Base-by-base conservation (phyloP, 2,888 invertebrate species). In the Lithophane leautieri region DNA sequence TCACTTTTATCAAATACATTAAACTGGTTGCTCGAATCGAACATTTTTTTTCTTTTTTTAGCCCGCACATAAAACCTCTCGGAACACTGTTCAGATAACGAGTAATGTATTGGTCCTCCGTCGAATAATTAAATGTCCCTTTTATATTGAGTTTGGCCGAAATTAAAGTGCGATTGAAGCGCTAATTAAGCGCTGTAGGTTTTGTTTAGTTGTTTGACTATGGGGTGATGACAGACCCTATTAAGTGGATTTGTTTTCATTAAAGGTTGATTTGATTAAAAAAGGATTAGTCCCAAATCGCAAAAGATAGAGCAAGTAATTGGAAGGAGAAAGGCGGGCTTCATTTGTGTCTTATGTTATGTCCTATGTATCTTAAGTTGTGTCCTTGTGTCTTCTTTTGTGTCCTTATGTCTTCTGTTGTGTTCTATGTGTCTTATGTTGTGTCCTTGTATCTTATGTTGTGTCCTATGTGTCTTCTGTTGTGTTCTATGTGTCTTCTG, bases 1-100 rank as follows among this genome's bases (percentile, higher is more conserved):
- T 96, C 96, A 95, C 91, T 94, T 93, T 96, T 96, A 96, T 96
- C 96, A 95, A 95, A 96, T 94, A 95, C 96, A 96, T 96, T 96
- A 95, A 96, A 95, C 93, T 94, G 93, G 94, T 91, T 94, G 93
- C 93, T 94, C 92, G 93, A 92, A 90, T 94, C 92, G 92, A 94
- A 94, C 94, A 92, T 94, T 95, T 91, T 92, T 90, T 90, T 91
- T 92, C 93, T 92, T 76, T 92, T 92, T 93, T 93, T 91, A 90
- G 84, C 88, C 85, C 82, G 85, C 84, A 90, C 91, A 93, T 94
- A 93, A 94, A 94, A 93, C 93, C 93, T 92, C 93, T 93, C 90
- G 87, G 90, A 89, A 89, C 85, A 78, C 72, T 73, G 84, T 83
- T 84, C 89, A 94, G 96, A 96, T 96, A 96, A 95, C 94, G 90